A percentile compares a stretch with the other conserved stretches of the same genome.
Evolutionary conservation across 2,888 invertebrate species (phyloP).

Genomic region (Lagria hirta): DNA sequence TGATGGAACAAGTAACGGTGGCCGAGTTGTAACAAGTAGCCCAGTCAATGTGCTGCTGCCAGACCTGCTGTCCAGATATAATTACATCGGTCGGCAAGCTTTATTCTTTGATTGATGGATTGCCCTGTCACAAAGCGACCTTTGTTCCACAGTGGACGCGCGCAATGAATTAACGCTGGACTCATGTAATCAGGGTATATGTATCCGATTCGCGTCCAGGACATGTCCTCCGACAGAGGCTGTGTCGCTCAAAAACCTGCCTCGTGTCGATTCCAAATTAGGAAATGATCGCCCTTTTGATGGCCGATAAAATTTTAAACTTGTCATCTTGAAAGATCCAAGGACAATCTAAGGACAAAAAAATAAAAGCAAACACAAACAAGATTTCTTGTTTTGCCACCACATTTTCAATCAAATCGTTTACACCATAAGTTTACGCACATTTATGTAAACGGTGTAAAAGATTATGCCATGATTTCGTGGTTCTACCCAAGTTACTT

Average conservation of each 20-base stretch:
- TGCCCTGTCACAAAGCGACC: constrained; percentile 43
- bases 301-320: constrained; percentile 28
- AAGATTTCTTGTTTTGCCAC: too few species aligned
- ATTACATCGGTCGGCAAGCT: constrained; percentile 42
- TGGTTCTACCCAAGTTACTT: too few species aligned
- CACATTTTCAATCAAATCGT: too few species aligned
- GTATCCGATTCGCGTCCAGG: constrained; percentile 41
- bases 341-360: constrained; percentile 12
- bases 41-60: constrained; percentile 24
- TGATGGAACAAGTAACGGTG: constrained; percentile 26
- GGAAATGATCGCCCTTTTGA: constrained; percentile 39
- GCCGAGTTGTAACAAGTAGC: constrained; percentile 33
- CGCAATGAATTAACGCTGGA: constrained; percentile 42
- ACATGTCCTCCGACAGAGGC: constrained; percentile 41
- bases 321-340: constrained; percentile 6
- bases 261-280: constrained; percentile 43
- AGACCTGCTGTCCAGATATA: constrained; percentile 42
- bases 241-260: constrained; percentile 34
- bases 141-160: constrained; percentile 39
- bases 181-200: constrained; percentile 44
- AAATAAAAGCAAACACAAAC: too few species aligned
- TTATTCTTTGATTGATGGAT: constrained; percentile 48
- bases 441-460: too few species aligned
- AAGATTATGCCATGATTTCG: too few species aligned
- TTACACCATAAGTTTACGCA: too few species aligned